Evolutionary conservation across 2,113 vertebrate species (phyloP), one percentile per base, ranked within the genome.

Genomic region (Corythornis madagascariensis): DNA sequence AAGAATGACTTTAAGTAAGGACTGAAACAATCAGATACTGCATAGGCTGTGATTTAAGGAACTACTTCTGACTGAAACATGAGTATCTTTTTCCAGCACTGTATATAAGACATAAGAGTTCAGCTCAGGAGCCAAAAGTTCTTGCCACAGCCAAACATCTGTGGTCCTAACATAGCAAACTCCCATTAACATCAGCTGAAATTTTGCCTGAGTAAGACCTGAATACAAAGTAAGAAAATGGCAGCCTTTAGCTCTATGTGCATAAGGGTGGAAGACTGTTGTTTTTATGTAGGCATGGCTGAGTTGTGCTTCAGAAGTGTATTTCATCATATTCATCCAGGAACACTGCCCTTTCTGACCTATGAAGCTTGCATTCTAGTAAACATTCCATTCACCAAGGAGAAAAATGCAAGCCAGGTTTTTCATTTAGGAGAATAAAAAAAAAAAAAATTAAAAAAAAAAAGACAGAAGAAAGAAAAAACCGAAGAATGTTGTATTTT

Each of bases 301-400:
- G 42, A 85, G 26, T 24, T 67, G n/a, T 43, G 19, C 35, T 90
- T 59, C 53, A 63, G 90, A 96, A 57, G 10, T 7, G 4, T 63
- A 66, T 90, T 74, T 76, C 47, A 65, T 67, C 21, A 11, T 31
- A 65, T 82, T 38, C 24, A 16, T 83, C 55, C 75, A 88, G 56
- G 80, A 96, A 91, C 29, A 80, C 74, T 66, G 35, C 21, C 29
- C 40, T 91, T 83, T 85, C 83, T 92, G 66, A 91, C 57, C 47
- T 75, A 22, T 24, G 65, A 95, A 94, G 22, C 79, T 86, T 86
- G 4, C 33, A 69, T 76, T 90, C n/a, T 63, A 63, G 73, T 50
- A 67, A 92, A 69, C 22, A 66, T 42, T 69, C 63, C 15, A 17
- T 88, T 77, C 38, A 94, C 63, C 31, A 85, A 91, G 71, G 63